Percentiles rank a stretch among this genome's conserved stretches.
Conservation (phyloP, 2,797 vertebrate genomes). For the Xenops minutus region DNA sequence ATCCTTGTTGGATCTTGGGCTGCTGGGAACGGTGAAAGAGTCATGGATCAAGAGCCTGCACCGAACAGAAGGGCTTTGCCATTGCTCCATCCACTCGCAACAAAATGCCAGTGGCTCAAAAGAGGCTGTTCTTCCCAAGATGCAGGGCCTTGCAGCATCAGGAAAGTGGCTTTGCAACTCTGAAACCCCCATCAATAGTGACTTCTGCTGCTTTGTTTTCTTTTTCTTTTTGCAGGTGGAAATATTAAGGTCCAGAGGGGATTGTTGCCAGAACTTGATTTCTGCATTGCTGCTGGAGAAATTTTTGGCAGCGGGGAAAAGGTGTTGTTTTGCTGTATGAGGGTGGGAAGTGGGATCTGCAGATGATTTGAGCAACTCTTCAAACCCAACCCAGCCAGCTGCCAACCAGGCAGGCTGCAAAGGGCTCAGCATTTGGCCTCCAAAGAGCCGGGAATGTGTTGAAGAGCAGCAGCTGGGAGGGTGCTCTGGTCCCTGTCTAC, state of each 20-base stretch:
- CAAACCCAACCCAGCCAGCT: not conserved
- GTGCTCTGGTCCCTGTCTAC: not conserved
- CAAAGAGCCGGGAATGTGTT: not conserved
- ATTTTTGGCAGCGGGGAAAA: not conserved
- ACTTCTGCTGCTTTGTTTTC: not conserved
- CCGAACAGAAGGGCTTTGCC: not conserved
- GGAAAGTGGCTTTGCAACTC: not conserved
- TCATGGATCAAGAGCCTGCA: not conserved
- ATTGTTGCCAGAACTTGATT: not conserved
- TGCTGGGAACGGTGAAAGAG: not conserved
- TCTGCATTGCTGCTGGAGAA: accelerated
- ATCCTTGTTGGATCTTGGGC: not conserved
- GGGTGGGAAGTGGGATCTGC: not conserved
- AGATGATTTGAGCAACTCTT: not conserved
- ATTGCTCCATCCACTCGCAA: not conserved
- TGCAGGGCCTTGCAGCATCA: accelerated
- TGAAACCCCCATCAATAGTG: not conserved
- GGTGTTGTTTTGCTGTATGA: accelerated
- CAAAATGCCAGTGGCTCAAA: not conserved
- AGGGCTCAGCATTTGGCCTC: not conserved
- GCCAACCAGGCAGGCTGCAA: not conserved
- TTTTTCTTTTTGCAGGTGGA: not conserved
- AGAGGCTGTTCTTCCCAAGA: not conserved
- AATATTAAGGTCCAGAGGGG: not conserved
- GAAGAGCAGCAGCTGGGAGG: not conserved